Conservation (phyloP, 2,113 vertebrate species). For the Oenanthe oenanthe region DNA sequence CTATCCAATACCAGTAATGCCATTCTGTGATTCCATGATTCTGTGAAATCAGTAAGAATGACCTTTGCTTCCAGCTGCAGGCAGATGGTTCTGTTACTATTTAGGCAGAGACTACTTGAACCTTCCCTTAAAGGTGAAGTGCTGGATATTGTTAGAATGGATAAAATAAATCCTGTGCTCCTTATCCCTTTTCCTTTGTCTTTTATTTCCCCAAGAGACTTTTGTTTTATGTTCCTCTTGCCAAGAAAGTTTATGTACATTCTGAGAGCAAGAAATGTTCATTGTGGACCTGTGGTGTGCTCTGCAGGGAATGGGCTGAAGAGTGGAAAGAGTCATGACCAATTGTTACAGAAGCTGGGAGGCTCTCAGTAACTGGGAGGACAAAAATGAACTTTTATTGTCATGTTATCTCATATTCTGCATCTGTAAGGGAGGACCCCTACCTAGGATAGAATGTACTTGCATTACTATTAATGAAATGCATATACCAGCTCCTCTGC, state of each 20-base stretch:
- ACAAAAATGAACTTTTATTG: background rate
- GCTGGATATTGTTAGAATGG: background rate
- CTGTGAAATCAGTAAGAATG: background rate
- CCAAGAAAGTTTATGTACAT: background rate
- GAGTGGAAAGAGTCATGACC: background rate
- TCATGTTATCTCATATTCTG: background rate
- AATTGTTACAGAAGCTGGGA: background rate
- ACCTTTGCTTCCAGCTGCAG: background rate
- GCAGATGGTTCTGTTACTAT: background rate
- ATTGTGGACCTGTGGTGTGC: background rate
- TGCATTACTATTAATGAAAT: background rate
- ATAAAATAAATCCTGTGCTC: background rate
- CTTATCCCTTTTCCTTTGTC: background rate
- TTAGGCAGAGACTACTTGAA: background rate
- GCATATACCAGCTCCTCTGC: background rate
- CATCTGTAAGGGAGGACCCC: background rate
- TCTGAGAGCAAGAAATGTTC: background rate
- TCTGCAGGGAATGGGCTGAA: background rate
- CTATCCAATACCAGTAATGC: background rate
- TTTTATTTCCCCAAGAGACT: background rate
- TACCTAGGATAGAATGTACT: background rate
- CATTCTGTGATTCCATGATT: background rate
- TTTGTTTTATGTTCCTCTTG: background rate
- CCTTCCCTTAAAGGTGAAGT: background rate
- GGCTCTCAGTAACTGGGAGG: background rate